Evolutionary conservation across 2,113 vertebrate genomes (phyloP).

Genomic region (Triplophysa dalaica): DNA sequence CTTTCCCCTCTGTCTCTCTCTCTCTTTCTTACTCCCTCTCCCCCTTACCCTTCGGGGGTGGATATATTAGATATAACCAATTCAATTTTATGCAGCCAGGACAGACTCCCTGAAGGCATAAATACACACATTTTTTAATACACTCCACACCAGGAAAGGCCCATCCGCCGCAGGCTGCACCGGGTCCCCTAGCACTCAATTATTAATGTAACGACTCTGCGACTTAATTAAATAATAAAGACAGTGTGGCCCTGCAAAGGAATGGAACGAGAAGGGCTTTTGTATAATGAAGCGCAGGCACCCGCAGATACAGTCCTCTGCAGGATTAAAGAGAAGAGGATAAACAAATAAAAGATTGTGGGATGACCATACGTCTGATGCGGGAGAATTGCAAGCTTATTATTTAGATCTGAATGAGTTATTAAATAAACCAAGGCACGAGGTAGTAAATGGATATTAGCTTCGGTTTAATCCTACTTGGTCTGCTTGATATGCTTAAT

Average conservation of each 20-base stretch:
- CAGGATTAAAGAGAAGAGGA: constrained; percentile 39
- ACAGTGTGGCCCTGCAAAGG: constrained; percentile 71
- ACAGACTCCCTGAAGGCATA: constrained; percentile 78
- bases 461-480: constrained; percentile 41
- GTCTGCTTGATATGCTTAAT: constrained; percentile 11
- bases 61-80: constrained; percentile 83
- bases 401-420: constrained; percentile 46
- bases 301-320: constrained; percentile 33
- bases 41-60: constrained; percentile 71
- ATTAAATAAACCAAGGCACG: constrained; percentile 47
- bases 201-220: constrained; percentile 79
- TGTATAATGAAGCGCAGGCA: constrained; percentile 52
- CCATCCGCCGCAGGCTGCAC: constrained; percentile 67
- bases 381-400: constrained; percentile 24
- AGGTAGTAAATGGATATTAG: constrained; percentile 52
- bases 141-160: constrained; percentile 77
- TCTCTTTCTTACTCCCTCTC: neutral
- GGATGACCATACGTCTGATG: constrained; percentile 42
- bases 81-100: constrained; percentile 81
- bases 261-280: constrained; percentile 71
- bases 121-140: constrained; percentile 83
- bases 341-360: constrained; percentile 52
- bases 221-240: constrained; percentile 83
- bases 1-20: constrained; percentile 30
- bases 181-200: constrained; percentile 79